Conservation (phyloP, 2,797 vertebrate species). For the Malacoraja senta region DNA sequence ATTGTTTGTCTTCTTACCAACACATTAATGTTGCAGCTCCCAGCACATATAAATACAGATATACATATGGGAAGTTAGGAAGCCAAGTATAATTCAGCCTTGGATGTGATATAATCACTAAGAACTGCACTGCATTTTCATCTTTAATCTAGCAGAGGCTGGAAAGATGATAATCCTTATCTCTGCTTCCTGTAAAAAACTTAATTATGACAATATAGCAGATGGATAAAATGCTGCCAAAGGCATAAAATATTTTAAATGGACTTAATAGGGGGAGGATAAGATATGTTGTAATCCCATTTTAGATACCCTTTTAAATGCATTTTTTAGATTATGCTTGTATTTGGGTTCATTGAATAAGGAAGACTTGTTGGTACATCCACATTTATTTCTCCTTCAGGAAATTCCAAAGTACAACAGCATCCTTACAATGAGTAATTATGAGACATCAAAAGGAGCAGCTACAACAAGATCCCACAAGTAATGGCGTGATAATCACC, state of each 20-base stretch:
- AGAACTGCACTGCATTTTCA: background rate
- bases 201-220: background rate
- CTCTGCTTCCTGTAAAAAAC: background rate
- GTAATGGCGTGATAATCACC: too few relatives aligned
- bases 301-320: background rate
- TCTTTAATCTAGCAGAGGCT: background rate
- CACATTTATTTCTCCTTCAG: too few relatives aligned
- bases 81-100: background rate
- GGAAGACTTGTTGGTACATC: too few relatives aligned
- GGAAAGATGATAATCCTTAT: background rate
- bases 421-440: too few relatives aligned
- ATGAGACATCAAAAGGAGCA: too few relatives aligned
- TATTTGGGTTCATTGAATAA: too few relatives aligned
- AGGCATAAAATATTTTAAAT: background rate
- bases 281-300: background rate
- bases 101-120: background rate
- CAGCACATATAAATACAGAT: background rate
- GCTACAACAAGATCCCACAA: too few relatives aligned
- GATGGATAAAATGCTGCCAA: background rate
- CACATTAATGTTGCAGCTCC: background rate
- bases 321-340: too few relatives aligned
- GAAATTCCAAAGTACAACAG: too few relatives aligned
- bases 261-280: background rate
- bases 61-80: background rate
- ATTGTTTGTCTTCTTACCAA: background rate